These are phyloP conservation scores for Neria commutata DNA, from an alignment of 2,888 invertebrate genomes.

Conservation along the genomic window DNA sequence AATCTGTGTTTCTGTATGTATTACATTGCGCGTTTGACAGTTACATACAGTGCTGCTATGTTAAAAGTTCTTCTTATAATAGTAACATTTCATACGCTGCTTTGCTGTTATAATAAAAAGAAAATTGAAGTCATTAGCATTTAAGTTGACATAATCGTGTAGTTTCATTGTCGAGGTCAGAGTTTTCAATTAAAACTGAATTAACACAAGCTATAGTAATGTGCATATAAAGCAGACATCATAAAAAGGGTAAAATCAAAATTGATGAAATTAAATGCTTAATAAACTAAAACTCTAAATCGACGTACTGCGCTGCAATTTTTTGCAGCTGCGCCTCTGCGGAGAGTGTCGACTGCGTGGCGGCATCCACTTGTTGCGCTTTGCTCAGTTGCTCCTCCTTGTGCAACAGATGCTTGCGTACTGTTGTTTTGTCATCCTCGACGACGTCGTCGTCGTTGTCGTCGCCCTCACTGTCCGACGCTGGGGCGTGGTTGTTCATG, in stretches of 20 bases:
- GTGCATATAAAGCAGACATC: too few relatives aligned
- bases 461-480: slow-evolving; percentile 30
- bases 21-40: neutral
- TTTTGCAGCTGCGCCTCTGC: slow-evolving; percentile 40
- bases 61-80: too few relatives aligned
- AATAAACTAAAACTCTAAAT: slow-evolving; percentile 43
- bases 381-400: neutral
- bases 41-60: too few relatives aligned
- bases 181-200: too few relatives aligned
- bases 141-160: slow-evolving; percentile 30
- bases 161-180: too few relatives aligned
- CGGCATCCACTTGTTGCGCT: slow-evolving; percentile 38
- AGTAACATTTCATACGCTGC: too few relatives aligned
- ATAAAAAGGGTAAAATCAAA: too few relatives aligned
- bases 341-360: slow-evolving; percentile 22
- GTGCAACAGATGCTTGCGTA: neutral
- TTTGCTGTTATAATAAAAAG: neutral
- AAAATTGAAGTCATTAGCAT: slow-evolving; percentile 43
- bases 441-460: slow-evolving; percentile 27
- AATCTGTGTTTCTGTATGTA: neutral
- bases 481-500: slow-evolving; percentile 26
- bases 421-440: neutral
- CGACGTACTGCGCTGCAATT: slow-evolving; percentile 36
- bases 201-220: too few relatives aligned
- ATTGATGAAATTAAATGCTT: too few relatives aligned